Conservation (phyloP, 2,113 vertebrate genomes). For the Galemys pyrenaicus region DNA sequence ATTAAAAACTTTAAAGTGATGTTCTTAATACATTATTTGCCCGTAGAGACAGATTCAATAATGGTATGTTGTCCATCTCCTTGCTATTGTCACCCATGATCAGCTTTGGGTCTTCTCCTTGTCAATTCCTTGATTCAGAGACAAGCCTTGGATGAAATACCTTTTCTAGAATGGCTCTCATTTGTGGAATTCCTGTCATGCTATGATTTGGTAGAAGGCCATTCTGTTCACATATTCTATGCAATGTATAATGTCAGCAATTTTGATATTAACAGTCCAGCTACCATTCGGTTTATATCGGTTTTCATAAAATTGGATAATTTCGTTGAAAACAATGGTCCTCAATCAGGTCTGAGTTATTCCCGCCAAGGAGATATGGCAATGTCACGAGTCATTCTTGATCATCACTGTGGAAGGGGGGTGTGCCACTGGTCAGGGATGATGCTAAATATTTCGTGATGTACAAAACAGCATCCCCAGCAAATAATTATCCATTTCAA, state of each 20-base stretch:
- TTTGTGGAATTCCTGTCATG: not conserved
- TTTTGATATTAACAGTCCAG: not conserved
- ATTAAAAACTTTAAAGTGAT: conserved; percentile 9
- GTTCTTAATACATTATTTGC: conserved; percentile 10
- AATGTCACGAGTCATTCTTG: not conserved
- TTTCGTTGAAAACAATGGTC: not conserved
- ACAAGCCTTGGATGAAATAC: not conserved
- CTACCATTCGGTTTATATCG: not conserved
- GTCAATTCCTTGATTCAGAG: not conserved
- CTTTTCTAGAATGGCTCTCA: not conserved
- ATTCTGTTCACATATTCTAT: not conserved
- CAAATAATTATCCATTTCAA: not conserved
- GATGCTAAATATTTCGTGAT: not conserved
- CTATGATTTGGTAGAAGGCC: not conserved
- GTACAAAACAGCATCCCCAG: not conserved
- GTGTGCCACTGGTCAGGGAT: not conserved
- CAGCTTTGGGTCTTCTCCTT: not conserved
- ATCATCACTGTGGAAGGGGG: not conserved
- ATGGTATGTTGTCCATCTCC: not conserved
- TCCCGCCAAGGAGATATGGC: not conserved
- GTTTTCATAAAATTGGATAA: not conserved
- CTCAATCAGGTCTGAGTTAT: not conserved
- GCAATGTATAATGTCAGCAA: not conserved
- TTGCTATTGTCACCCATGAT: not conserved
- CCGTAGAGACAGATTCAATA: not conserved